phyloP scores from a whole-genome alignment of 2,113 vertebrate genomes.

The Thryonomys swinderianus region DNA sequence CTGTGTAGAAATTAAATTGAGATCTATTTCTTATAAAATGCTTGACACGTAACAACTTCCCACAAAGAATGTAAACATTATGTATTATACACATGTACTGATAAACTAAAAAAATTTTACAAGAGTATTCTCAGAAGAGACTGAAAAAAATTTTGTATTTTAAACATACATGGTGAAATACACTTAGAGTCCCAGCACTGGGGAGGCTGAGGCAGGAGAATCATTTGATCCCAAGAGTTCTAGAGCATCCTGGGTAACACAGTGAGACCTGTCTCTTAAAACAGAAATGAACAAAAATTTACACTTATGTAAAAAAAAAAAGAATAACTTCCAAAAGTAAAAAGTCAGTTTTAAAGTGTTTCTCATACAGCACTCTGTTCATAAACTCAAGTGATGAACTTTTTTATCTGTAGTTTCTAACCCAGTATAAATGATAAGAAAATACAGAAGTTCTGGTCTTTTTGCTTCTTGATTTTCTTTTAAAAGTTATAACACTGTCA shows the following conservation, averaged over 20 bases:
- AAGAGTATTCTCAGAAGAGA: not conserved
- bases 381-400: conserved; percentile 34
- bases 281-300: not conserved
- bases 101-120: not conserved
- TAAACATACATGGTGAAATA: not conserved
- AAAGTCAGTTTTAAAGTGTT: conserved; percentile 50
- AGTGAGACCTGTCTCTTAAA: not conserved
- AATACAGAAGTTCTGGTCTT: conserved; percentile 27
- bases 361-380: not conserved
- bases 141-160: not conserved
- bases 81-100: not conserved
- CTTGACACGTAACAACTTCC: not conserved
- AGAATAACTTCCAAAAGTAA: conserved; percentile 56
- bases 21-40: not conserved
- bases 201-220: not conserved
- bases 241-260: not conserved
- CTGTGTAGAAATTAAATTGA: conserved; percentile 34
- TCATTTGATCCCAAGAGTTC: not conserved
- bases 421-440: conserved; percentile 18
- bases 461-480: conserved; percentile 47
- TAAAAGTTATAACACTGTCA: conserved; percentile 37
- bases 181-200: not conserved
- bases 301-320: conserved; percentile 22
- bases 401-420: conserved; percentile 35
- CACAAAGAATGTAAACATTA: not conserved